Conservation (phyloP, 2,113 vertebrate genomes). For the Platysternon megacephalum region DNA sequence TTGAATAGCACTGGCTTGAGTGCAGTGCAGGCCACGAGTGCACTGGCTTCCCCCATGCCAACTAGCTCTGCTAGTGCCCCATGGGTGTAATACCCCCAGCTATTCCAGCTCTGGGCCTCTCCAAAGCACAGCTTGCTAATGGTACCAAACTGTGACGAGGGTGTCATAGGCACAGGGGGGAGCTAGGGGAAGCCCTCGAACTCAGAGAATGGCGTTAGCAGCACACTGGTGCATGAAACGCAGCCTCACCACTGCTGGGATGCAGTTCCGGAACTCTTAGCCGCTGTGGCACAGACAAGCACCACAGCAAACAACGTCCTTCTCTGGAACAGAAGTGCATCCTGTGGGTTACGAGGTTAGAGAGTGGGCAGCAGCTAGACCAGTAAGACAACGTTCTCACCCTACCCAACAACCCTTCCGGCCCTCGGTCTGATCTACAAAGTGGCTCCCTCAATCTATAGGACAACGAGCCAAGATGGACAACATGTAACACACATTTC, state of each 20-base stretch:
- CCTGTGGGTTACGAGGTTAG: not conserved
- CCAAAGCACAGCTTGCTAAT: not conserved
- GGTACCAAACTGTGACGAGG: fast-evolving
- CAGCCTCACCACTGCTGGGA: not conserved
- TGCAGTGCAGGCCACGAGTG: fast-evolving
- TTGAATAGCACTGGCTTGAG: fast-evolving
- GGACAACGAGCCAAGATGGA: not conserved
- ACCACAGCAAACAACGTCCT: no score
- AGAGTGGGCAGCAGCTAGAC: not conserved
- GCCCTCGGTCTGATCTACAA: not conserved
- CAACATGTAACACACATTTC: not conserved
- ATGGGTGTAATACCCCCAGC: not conserved
- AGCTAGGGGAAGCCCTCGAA: not conserved
- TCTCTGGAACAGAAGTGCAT: no score
- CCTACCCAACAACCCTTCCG: no score
- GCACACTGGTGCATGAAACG: not conserved
- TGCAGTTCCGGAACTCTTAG: not conserved
- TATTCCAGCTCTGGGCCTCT: not conserved
- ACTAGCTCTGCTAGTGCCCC: not conserved
- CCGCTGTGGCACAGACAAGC: not conserved
- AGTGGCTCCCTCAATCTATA: not conserved
- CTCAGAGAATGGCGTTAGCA: not conserved
- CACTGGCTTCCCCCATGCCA: not conserved
- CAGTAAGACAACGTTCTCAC: no score
- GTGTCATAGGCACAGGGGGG: not conserved